Evolutionary conservation across 2,797 vertebrate genomes (phyloP).

Genomic region (Botia almorhae): DNA sequence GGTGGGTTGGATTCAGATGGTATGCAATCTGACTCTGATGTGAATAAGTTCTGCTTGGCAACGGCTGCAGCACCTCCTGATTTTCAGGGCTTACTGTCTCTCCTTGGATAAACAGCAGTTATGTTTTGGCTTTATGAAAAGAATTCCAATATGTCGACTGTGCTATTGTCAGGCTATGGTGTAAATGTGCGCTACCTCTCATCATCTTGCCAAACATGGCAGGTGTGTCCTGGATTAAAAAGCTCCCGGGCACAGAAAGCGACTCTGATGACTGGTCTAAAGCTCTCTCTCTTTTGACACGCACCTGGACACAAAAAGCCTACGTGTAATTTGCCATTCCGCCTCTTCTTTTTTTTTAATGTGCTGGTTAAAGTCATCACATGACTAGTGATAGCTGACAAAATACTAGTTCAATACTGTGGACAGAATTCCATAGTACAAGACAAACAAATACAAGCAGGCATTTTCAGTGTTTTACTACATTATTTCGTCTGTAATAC

Average conservation of each 20-base stretch:
- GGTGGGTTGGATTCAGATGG: slow-evolving; percentile 10
- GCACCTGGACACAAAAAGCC: slow-evolving; percentile 1
- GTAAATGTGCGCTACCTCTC: background rate
- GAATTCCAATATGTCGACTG: slow-evolving; percentile 32
- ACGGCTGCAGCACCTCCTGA: background rate
- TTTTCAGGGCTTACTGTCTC: background rate
- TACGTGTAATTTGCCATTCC: slow-evolving; percentile 2
- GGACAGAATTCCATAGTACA: background rate
- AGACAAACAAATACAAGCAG: background rate
- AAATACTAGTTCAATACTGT: background rate
- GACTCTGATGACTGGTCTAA: slow-evolving; percentile 13
- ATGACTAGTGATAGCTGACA: background rate
- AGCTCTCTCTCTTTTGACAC: background rate
- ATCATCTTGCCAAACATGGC: background rate
- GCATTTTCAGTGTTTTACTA: background rate
- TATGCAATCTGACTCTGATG: slow-evolving; percentile 13
- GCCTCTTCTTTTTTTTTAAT: background rate
- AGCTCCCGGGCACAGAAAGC: slow-evolving; percentile 9
- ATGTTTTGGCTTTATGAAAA: slow-evolving; percentile 31
- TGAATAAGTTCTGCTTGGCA: slow-evolving; percentile 17
- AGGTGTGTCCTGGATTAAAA: slow-evolving; percentile 26
- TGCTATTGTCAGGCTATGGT: background rate
- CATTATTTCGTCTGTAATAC: background rate
- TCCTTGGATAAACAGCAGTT: slow-evolving; percentile 50
- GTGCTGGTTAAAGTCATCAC: background rate